Evolutionary conservation across 2,797 vertebrate genomes (phyloP), one percentile per base, ranked within the genome.

Genomic region (Gallinago solitaria): DNA sequence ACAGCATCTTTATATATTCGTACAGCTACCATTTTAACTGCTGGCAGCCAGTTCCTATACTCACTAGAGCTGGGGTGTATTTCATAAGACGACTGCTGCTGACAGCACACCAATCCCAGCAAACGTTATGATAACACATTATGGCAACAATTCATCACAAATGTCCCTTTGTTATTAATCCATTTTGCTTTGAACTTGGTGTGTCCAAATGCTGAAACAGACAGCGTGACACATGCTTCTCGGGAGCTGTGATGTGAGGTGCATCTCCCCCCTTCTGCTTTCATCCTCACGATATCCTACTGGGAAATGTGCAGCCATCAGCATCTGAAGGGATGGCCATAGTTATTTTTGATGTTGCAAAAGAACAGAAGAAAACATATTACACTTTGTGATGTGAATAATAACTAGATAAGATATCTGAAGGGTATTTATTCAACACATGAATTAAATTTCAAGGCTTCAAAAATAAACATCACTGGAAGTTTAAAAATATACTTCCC

Each of bases 391-490:
- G 73, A 75, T 57, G 32, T 87, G 74, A 94, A 79, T 93, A 51
- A 76, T 79, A 96, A 95, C 51, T 71, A 91, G 61, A 89, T 59
- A 61, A 73, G 65, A 74, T 89, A 63, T 85, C 90, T 90, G 78
- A 83, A 79, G 56, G 20, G 7, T 73, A 91, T 93, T 93, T 97
- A 92, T 88, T 96, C 80, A 96, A 93, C 56, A 90, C 8, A 89
- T 41, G 27, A 89, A 97, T 93, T 97, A 96, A 84, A 95, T 93
- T 97, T 94, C 91, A 95, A 43, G n/a, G 35, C 60, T 95, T 74
- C 63, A 96, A 94, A 98, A 97, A 89, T 71, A 97, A 97, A 93
- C 83, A 92, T 95, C 51, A 61, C 32, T 92, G 86, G 70, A 96
- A 94, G 83, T 96, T 97, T 63, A 91, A 97, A 97, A 93, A 92